Conservation (phyloP, 2,797 vertebrate species). For the Sciurus vulgaris region DNA sequence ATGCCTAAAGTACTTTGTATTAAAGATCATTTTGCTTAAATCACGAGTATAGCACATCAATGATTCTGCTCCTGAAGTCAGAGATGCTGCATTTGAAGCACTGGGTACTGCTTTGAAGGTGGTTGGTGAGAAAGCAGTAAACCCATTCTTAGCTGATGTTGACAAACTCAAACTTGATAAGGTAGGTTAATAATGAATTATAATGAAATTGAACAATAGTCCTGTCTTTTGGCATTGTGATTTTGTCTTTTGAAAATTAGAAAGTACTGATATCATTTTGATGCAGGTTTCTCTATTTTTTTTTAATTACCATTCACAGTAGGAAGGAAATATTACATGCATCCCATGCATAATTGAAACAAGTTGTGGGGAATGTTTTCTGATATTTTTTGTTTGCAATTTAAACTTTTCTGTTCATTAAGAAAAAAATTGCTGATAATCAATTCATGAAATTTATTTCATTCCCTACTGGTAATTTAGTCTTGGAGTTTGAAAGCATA, state of each 20-base stretch:
- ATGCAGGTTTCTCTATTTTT: neutral
- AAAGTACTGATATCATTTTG: neutral
- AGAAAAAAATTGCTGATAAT: neutral
- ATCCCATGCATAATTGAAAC: neutral
- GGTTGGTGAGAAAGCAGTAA: slow-evolving; percentile 97
- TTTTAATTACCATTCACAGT: neutral
- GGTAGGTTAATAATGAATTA: slow-evolving; percentile 87
- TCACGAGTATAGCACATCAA: slow-evolving; percentile 94
- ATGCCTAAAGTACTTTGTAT: slow-evolving; percentile 16
- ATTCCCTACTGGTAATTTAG: slow-evolving; percentile 10
- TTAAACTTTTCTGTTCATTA: slow-evolving; percentile 37
- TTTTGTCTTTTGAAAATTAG: neutral
- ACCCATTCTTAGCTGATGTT: slow-evolving; percentile 95
- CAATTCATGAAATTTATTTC: slow-evolving; percentile 4
- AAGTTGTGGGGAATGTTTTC: neutral
- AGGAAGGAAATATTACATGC: neutral
- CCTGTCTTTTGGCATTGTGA: neutral
- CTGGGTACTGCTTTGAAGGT: slow-evolving; percentile 97
- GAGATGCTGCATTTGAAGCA: slow-evolving; percentile 98
- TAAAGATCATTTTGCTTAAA: slow-evolving; percentile 72
- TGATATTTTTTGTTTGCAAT: neutral
- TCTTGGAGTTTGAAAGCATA: slow-evolving; percentile 38
- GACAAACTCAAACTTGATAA: slow-evolving; percentile 98
- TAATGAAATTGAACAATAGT: neutral
- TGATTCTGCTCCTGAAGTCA: slow-evolving; percentile 97